A percentile compares a stretch with the other conserved stretches of the same genome.
Conservation (phyloP, 2,797 vertebrate species). For the Mormyrops boulengeri region DNA sequence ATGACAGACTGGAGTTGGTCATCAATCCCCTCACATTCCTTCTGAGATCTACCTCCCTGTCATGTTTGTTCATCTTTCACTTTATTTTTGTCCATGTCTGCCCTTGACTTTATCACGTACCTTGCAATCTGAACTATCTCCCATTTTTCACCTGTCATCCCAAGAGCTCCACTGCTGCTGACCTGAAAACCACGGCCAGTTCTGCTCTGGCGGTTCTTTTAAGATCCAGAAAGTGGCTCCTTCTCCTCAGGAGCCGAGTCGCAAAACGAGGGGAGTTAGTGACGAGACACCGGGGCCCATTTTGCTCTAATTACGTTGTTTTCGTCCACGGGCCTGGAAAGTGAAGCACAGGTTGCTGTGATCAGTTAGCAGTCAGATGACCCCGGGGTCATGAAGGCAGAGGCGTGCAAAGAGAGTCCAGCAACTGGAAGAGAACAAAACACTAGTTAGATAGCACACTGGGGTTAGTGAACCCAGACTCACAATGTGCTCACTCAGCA, state of each 20-base stretch:
- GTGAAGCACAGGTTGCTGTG: constrained; percentile 44
- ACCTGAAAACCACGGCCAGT: background rate
- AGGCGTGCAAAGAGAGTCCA: background rate
- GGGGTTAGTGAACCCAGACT: constrained; percentile 39
- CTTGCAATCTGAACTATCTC: background rate
- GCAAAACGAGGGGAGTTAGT: constrained; percentile 33
- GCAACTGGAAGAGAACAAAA: background rate
- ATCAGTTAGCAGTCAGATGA: background rate
- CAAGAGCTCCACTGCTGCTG: too few relatives aligned
- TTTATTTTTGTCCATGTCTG: background rate
- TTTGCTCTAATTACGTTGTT: constrained; percentile 23
- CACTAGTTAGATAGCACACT: constrained; percentile 19
- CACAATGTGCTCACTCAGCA: constrained; percentile 17
- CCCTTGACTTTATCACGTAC: background rate
- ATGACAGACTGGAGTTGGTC: background rate
- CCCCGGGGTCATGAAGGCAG: background rate
- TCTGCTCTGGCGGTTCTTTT: background rate
- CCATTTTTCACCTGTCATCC: background rate
- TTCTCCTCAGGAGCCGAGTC: constrained; percentile 17
- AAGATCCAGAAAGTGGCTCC: background rate
- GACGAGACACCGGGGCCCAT: constrained; percentile 17
- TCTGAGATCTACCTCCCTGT: constrained; percentile 3
- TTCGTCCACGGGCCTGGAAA: background rate
- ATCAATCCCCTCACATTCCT: background rate
- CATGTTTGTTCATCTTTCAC: background rate